Base-by-base conservation (phyloP, 2,797 vertebrate species). In the Neosilurus hyrtlii region DNA sequence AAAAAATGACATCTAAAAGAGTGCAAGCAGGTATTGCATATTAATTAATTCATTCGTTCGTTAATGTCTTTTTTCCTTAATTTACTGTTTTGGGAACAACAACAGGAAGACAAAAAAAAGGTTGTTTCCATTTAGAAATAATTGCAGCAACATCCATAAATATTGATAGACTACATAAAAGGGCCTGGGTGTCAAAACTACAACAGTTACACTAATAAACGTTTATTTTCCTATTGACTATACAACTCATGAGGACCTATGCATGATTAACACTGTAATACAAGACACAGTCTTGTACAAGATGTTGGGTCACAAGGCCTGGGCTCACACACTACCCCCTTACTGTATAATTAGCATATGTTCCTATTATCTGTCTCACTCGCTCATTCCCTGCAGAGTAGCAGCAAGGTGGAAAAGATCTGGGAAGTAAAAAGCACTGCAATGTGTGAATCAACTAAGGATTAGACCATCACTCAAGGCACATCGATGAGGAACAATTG, bases 1-100 rank as follows among this genome's bases (percentile, higher is more conserved):
- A 91, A 86, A 89, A 91, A 92, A 90, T 76, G 30, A 92, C 93
- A 92, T 94, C 93, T 93, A 95, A 91, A 93, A 93, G 95, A 95
- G 97, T 96, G 96, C 96, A 96, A 96, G 96, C 95, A 95, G 95
- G 94, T 96, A 95, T 98, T 99, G 97, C 97, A 98, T 98, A 97
- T 97, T 78, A 81, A 66, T 96, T 65, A 26, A 51, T 96, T 65
- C 49, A 49, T 49, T n/a, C 2, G 35, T 75, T 59, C 9, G 49
- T 75, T 75, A 12, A 15, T 61, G 9, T 61, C 1, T 96, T 94
- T 92, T 95, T 93, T 92, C 89, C 86, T 92, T 87, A 59, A 92
- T 78, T 78, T 63, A 77, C n/a, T 88, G 85, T 90, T 96, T 82
- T 94, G 94, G 95, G 91, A 93, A 90, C 84, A 72, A 89, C 90